Conservation (phyloP, 2,113 vertebrate genomes). For the Narcine bancroftii region DNA sequence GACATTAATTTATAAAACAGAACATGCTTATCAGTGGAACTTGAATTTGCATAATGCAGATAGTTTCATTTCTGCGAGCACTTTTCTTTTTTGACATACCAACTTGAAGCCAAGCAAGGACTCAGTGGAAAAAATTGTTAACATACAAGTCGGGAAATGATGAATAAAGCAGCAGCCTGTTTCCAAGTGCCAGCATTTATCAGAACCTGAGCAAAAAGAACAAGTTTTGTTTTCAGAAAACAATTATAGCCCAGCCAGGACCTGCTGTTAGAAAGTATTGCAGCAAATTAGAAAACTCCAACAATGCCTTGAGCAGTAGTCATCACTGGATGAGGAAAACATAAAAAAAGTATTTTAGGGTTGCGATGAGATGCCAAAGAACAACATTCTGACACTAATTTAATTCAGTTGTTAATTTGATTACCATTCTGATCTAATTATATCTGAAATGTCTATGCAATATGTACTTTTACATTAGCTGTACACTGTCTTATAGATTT, state of each 20-base stretch:
- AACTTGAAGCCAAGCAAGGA: slow-evolving; percentile 62
- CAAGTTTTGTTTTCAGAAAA: slow-evolving; percentile 58
- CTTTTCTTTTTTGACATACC: slow-evolving; percentile 71
- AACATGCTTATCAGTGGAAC: slow-evolving; percentile 80
- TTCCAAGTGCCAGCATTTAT: slow-evolving; percentile 53
- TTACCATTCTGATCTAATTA: slow-evolving; percentile 81
- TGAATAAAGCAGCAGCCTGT: slow-evolving; percentile 57
- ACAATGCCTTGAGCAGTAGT: slow-evolving; percentile 52
- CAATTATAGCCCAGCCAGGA: slow-evolving; percentile 48
- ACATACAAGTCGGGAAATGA: slow-evolving; percentile 65
- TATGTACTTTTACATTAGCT: slow-evolving; percentile 9
- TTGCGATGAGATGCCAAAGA: slow-evolving; percentile 63
- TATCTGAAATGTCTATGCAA: slow-evolving; percentile 39
- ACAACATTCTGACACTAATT: slow-evolving; percentile 67
- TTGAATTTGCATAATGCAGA: slow-evolving; percentile 90
- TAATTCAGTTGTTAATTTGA: slow-evolving; percentile 68
- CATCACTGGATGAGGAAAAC: slow-evolving; percentile 50
- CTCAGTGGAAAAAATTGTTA: slow-evolving; percentile 63
- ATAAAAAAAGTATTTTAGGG: slow-evolving; percentile 52
- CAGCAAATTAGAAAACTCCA: slow-evolving; percentile 50
- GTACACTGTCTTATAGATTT: neutral
- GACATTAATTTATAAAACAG: slow-evolving; percentile 94
- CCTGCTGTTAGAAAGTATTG: slow-evolving; percentile 49
- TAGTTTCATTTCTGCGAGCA: slow-evolving; percentile 78
- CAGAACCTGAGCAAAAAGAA: slow-evolving; percentile 60